Evolutionary conservation across 2,888 invertebrate genomes (phyloP), one percentile per base, ranked within the genome.

Genomic region (Hypselothyrea guttata): DNA sequence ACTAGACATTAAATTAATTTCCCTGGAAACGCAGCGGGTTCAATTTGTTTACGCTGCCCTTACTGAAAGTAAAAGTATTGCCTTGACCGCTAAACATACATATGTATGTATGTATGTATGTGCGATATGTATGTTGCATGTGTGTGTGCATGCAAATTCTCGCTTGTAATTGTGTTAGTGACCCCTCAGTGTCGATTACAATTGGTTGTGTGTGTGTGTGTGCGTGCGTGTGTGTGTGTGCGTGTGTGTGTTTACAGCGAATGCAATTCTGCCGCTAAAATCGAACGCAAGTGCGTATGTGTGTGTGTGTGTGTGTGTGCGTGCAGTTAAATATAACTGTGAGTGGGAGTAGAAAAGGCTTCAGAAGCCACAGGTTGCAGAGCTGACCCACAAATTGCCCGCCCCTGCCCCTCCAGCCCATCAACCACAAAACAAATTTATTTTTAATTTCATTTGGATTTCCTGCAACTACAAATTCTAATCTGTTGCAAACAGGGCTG

Each of bases 51-150:
- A 27, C 49, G 51, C 16, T 38, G 31, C 56, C 37, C 55, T n/a
- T n/a, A 63, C 60, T 54, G 41, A 70, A 62, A 67, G 49, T 57
- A 60, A 79, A 71, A 65, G 49, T 53, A 44, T 61, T 59, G 46
- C 61, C 54, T 51, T 65, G 75, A 61, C 73, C 73, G 60, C 34
- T 37, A 60, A 35, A 55, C 37, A 64, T 13, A 31, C 16, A 28
- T 27, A 35, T 44, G 8, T 12, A 42, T 33, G 31, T 41, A 31
- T 31, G 22, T 13, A 16, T 30, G 7, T 22, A 33, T 33, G 22
- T 22, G n/a, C n/a, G n/a, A n/a, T n/a, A n/a, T n/a, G n/a, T n/a
- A n/a, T n/a, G n/a, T n/a, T n/a, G n/a, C n/a, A n/a, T n/a, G 5
- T 22, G 22, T 22, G 2, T 22, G 35, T 35, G 11, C 34, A 57